Base-by-base conservation (phyloP, 2,113 vertebrate species). In the Physeter macrocephalus region DNA sequence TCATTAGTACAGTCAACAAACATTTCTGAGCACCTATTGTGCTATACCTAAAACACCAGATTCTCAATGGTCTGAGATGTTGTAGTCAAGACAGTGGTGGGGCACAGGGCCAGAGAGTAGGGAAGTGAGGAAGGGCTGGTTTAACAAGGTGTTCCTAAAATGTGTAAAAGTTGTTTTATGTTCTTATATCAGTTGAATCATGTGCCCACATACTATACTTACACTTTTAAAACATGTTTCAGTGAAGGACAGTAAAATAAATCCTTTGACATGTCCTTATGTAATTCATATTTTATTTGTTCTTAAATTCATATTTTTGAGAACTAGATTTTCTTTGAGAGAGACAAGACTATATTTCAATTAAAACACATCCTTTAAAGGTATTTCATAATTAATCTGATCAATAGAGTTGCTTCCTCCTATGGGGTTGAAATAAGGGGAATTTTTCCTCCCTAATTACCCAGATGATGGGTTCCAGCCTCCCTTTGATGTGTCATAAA, bases 331-430 rank as follows among this genome's bases (percentile, higher is more conserved):
- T 97, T 95, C 59, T 94, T 94, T 93, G 81, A 92, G 66, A 90
- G 52, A 85, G 36, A 88, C 6, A 97, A 83, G 81, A 96, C 84
- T 92, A 90, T 43, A 92, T 95, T 96, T 96, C 97, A 97, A 93
- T 97, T 96, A 95, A 96, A 94, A 89, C 20, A 86, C 25, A 94
- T 74, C 18, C 77, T 46, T 94, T 91, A 93, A 93, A 96, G 81
- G 81, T 85, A 97, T 97, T 97, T 98, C 82, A 96, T 96, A 96
- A 97, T 96, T 97, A 96, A 97, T 97, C 96, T 91, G 72, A 97
- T 90, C 88, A 95, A 72, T 27, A 94, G 81, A 96, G 88, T 93
- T 97, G 88, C 77, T 98, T 97, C 95, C 96, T 96, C 92, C 93
- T 97, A 90, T 86, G 80, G 81, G 77, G 88, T 34, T 96, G 75